These are phyloP conservation scores for Tanytarsus gracilentus DNA, from an alignment of 2,888 invertebrate genomes.

Conservation along the genomic window DNA sequence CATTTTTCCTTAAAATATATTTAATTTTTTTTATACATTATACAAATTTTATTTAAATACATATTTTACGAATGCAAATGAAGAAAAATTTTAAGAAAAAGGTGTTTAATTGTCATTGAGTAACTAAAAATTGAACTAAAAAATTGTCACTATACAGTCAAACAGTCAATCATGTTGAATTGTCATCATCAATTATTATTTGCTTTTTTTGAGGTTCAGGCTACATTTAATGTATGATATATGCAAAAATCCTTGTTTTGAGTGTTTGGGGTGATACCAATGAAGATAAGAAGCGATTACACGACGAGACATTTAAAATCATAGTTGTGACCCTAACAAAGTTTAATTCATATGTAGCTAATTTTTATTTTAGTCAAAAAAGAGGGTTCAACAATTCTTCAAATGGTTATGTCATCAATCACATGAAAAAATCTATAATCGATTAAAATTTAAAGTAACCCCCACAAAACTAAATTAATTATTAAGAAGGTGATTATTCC, in stretches of 20 bases:
- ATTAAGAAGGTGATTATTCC: too few relatives aligned
- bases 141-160: constrained; percentile 27
- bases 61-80: too few relatives aligned
- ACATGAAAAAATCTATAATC: constrained; percentile 13
- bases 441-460: constrained; percentile 1
- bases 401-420: background rate
- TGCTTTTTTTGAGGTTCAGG: background rate
- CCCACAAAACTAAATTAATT: too few relatives aligned
- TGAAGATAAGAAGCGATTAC: background rate
- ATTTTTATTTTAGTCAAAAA: background rate
- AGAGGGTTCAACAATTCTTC: background rate
- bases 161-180: background rate
- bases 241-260: background rate
- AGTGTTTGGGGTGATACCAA: background rate
- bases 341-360: too few relatives aligned
- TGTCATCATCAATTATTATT: background rate
- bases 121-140: constrained; percentile 20
- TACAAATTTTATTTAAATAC: background rate
- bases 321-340: too few relatives aligned
- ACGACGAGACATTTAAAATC: background rate
- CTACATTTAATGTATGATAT: background rate
- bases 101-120: background rate
- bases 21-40: background rate
- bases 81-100: background rate
- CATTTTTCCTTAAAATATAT: background rate